Base-by-base conservation (phyloP, 2,888 invertebrate species). In the Andricus curvator region DNA sequence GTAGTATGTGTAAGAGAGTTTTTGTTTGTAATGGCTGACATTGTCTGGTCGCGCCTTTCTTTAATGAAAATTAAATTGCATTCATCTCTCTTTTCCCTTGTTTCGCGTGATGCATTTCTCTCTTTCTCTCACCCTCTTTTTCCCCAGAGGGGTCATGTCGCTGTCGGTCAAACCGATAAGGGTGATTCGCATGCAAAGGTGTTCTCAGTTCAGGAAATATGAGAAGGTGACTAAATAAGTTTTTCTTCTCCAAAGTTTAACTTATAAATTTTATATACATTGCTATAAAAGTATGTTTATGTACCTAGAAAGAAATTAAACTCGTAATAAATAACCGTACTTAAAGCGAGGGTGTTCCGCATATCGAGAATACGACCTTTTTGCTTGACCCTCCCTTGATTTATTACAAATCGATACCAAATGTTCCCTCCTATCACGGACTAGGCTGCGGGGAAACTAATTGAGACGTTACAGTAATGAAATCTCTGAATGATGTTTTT, bases 391-490 rank as follows among this genome's bases (percentile, higher is more conserved):
- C 51, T 74, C 51, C 51, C 51, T 74, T 29, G 33, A 74, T 51
- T 74, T 74, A 74, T 74, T 74, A 29, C 29, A 74, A 74, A 74
- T 74, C 70, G 48, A 74, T 74, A 51, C 17, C 70, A 74, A 74
- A 56, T 48, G 17, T 13, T 51, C 48, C n/a, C n/a, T 51, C 29
- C n/a, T 25, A 20, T 20, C 20, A 74, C 56, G 70, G 70, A 25
- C 70, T 29, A 74, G 11, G 15, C 33, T 29, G n/a, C 9, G 20
- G 33, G 48, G 20, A 70, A 74, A 74, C 25, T 56, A 29, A 48
- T 48, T 74, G 51, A 74, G 48, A 33, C 29, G 20, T 20, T 68
- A 17, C 17, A 56, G 1, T 56, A 5, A n/a, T n/a, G 56, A 56
- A 56, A 56, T n/a, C 56, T 56, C 56, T 8, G 56, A 56, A 51